Percentiles rank a stretch among this genome's conserved stretches.
Conservation (phyloP, 1,140 invertebrate species). For the Popillia japonica region DNA sequence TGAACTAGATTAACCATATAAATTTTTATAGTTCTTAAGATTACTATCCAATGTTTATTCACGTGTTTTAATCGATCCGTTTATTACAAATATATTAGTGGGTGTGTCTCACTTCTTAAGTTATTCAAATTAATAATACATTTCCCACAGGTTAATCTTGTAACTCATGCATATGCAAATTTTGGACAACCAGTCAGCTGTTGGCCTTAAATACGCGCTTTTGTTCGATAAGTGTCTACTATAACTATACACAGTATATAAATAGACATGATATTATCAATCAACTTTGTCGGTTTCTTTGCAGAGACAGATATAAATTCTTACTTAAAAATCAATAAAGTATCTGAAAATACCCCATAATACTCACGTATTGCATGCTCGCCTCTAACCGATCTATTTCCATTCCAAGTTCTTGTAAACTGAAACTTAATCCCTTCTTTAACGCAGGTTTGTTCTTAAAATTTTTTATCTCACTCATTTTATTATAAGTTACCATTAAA, state of each 20-base stretch:
- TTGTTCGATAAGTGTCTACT: neutral
- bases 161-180: neutral
- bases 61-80: no score
- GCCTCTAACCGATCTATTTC: constrained; percentile 47
- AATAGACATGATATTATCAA: constrained; percentile 25
- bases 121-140: neutral
- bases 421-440: constrained; percentile 49
- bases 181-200: neutral
- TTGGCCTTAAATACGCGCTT: no score
- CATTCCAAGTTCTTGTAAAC: constrained; percentile 45
- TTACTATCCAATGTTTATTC: no score
- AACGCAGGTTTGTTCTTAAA: neutral
- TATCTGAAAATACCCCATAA: neutral
- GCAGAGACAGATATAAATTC: neutral
- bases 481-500: neutral
- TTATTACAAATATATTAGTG: no score
- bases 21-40: no score
- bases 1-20: no score
- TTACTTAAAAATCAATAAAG: neutral
- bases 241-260: neutral
- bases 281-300: neutral
- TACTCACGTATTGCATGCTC: constrained; percentile 25
- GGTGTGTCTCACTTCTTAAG: neutral
- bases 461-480: neutral
- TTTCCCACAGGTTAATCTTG: neutral